A percentile compares a stretch with the other conserved stretches of the same genome.
Evolutionary conservation across 1,140 invertebrate genomes (phyloP).

Genomic region (Copidosoma floridanum): DNA sequence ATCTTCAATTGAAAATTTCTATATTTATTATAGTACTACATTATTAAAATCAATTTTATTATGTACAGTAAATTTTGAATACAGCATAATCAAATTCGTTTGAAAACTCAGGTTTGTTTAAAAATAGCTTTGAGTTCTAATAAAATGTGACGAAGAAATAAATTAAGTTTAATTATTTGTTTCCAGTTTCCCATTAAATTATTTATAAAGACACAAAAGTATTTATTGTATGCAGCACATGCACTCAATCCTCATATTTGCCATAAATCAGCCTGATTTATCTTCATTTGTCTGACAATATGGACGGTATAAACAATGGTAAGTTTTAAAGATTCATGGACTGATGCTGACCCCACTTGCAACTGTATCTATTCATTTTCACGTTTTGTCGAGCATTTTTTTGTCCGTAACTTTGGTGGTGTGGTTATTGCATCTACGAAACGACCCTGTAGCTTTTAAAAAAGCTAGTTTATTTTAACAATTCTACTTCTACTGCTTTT

Average conservation of each 20-base stretch:
- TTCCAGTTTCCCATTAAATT: slow-evolving; percentile 98
- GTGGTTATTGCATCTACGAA: slow-evolving; percentile 84
- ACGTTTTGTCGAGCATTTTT: slow-evolving; percentile 93
- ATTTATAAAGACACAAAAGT: slow-evolving; percentile 97
- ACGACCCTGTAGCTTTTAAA: slow-evolving; percentile 86
- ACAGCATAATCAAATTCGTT: too few species aligned
- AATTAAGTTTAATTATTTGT: slow-evolving; percentile 95
- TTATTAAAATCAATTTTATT: too few species aligned
- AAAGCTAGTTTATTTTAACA: slow-evolving; percentile 76
- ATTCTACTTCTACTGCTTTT: slow-evolving; percentile 60
- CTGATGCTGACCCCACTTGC: slow-evolving; percentile 96
- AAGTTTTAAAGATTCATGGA: slow-evolving; percentile 99
- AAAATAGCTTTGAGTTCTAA: slow-evolving; percentile 98
- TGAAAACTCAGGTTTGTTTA: too few species aligned
- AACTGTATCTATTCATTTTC: slow-evolving; percentile 99
- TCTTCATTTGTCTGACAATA: slow-evolving; percentile 98
- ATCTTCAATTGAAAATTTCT: too few species aligned
- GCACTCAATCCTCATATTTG: slow-evolving; percentile 94
- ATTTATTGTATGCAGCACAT: slow-evolving; percentile 89
- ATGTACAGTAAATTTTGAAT: too few species aligned
- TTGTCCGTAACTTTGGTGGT: slow-evolving; percentile 90
- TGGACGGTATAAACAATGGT: slow-evolving; percentile 98
- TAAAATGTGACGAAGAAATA: slow-evolving; percentile 99
- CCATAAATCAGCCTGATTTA: slow-evolving; percentile 89
- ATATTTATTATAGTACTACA: too few species aligned